phyloP scores from a whole-genome alignment of 2,888 invertebrate genomes.

The Anorthoa munda region DNA sequence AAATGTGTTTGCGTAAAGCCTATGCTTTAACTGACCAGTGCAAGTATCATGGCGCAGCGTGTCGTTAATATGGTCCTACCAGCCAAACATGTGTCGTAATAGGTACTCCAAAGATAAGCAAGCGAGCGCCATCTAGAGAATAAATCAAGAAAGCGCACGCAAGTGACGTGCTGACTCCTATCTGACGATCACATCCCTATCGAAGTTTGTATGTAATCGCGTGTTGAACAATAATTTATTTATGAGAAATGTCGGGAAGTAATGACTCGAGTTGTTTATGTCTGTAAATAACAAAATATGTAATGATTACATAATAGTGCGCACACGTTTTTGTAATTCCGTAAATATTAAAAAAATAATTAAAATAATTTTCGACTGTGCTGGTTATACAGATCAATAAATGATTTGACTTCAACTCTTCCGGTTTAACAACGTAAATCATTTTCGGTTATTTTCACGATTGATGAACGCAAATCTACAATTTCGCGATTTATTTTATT shows the following conservation, averaged over 20 bases:
- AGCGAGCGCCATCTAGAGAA: slow-evolving; percentile 59
- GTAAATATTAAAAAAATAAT: neutral
- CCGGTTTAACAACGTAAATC: neutral
- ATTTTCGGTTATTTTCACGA: neutral
- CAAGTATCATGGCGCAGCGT: slow-evolving; percentile 18
- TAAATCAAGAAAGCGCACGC: slow-evolving; percentile 66
- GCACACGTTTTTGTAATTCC: neutral
- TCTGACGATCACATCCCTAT: slow-evolving; percentile 58
- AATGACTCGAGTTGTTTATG: slow-evolving; percentile 54
- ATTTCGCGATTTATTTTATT: neutral
- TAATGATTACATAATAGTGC: slow-evolving; percentile 17
- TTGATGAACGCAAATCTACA: neutral
- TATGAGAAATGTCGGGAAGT: slow-evolving; percentile 52
- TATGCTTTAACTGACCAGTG: neutral
- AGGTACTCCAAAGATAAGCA: slow-evolving; percentile 57
- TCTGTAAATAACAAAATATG: slow-evolving; percentile 30
- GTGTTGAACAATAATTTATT: slow-evolving; percentile 57
- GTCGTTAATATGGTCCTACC: slow-evolving; percentile 28
- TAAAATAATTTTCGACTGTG: too few relatives aligned
- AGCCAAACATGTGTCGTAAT: slow-evolving; percentile 59
- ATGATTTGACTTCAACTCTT: neutral
- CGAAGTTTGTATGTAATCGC: slow-evolving; percentile 53
- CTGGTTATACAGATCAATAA: neutral
- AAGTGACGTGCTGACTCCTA: slow-evolving; percentile 50
- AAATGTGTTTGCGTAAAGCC: neutral